Evolutionary conservation across 2,888 invertebrate species (phyloP).

Genomic region (Drosophila pegasa): DNA sequence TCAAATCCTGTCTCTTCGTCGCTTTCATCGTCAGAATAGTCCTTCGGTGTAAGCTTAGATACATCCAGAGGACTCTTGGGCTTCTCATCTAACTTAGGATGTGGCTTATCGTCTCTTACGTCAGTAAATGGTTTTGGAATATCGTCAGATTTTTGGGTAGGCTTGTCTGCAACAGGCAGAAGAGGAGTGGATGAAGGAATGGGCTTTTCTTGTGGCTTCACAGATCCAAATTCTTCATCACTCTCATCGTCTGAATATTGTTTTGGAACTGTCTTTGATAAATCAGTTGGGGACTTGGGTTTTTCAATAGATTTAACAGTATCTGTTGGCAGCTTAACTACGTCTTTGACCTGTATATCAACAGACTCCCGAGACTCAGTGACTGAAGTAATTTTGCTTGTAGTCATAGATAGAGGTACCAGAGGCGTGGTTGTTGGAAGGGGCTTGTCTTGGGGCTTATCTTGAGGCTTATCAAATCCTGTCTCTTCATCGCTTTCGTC

Average conservation of each 20-base stretch:
- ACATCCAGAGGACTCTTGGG: not conserved
- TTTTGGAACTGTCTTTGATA: not conserved
- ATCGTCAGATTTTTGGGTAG: not conserved
- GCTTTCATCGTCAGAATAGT: not conserved
- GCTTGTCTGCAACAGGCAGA: not conserved
- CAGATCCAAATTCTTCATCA: conserved; percentile 1
- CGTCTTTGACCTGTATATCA: not conserved
- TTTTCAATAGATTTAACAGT: not conserved
- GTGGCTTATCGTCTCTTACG: not conserved
- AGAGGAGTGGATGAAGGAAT: not conserved
- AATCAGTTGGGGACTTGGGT: not conserved
- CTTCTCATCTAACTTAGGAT: not conserved
- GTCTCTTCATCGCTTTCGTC: not conserved
- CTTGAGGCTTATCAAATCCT: not conserved
- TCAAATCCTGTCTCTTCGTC: not conserved
- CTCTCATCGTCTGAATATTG: conserved; percentile 1
- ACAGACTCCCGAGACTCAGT: not conserved
- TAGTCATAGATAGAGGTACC: not conserved
- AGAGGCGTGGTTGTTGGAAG: not conserved
- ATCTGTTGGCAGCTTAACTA: not conserved
- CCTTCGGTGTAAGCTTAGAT: not conserved
- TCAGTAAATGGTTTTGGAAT: not conserved
- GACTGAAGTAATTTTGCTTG: conserved; percentile 1
- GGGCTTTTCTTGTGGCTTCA: not conserved
- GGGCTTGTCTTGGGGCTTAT: not conserved